phyloP scores from a whole-genome alignment of 2,888 invertebrate species.

The Drosophila formosana region DNA sequence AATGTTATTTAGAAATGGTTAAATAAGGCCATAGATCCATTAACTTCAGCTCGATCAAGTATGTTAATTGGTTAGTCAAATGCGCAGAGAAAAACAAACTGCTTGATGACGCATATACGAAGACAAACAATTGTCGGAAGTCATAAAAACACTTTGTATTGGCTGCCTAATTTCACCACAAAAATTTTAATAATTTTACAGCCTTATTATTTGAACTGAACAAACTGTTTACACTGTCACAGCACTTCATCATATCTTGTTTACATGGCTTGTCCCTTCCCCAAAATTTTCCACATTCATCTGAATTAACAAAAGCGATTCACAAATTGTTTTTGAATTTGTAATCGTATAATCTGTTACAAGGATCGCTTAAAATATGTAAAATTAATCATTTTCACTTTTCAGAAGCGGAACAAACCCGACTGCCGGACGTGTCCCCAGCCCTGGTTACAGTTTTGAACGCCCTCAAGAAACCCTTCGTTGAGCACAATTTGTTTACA shows the following conservation, averaged over 20 bases:
- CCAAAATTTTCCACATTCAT: not conserved
- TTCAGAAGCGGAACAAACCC: slow-evolving; percentile 21
- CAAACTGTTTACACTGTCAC: slow-evolving; percentile 2
- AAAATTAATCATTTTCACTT: slow-evolving; percentile 1
- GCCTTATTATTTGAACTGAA: not conserved
- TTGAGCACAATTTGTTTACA: slow-evolving; percentile 9
- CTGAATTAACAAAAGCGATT: not conserved
- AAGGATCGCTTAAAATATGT: not conserved
- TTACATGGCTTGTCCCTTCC: not conserved
- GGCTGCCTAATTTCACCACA: slow-evolving; percentile 9
- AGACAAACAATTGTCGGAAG: slow-evolving; percentile 23
- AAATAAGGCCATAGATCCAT: slow-evolving; percentile 4
- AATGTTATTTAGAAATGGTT: slow-evolving; percentile 3
- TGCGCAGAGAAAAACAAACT: slow-evolving; percentile 10
- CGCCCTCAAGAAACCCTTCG: not conserved
- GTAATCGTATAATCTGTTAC: not conserved
- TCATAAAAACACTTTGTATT: not conserved
- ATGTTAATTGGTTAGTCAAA: slow-evolving; percentile 20
- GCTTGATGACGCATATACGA: slow-evolving; percentile 11
- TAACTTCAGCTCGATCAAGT: slow-evolving; percentile 2
- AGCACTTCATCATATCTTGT: not conserved
- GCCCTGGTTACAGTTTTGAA: slow-evolving; percentile 12
- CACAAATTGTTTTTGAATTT: not conserved
- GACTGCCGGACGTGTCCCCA: not conserved
- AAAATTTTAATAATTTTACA: not conserved